These are phyloP conservation scores for Gobius niger DNA, from an alignment of 2,113 vertebrate species.

Conservation along the genomic window DNA sequence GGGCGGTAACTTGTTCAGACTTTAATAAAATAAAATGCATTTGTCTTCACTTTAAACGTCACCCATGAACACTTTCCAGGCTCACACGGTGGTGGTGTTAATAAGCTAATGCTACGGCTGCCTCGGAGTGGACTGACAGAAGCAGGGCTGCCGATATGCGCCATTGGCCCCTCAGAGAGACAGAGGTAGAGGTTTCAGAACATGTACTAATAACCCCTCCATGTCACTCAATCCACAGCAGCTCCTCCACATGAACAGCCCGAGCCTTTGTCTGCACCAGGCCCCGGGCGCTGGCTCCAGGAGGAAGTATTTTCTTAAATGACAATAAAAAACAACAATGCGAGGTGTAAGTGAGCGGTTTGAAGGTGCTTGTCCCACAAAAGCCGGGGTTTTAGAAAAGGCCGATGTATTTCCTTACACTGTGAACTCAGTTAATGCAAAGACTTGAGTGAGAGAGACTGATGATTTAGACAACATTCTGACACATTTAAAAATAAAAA, in stretches of 20 bases:
- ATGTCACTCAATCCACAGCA: slow-evolving; percentile 67
- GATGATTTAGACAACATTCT: too few species aligned
- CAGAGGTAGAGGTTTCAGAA: slow-evolving; percentile 57
- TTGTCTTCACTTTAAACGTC: too few species aligned
- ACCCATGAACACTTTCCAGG: too few species aligned
- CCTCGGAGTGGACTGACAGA: too few species aligned
- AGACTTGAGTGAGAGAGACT: too few species aligned
- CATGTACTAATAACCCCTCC: slow-evolving; percentile 61
- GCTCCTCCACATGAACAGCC: slow-evolving; percentile 45
- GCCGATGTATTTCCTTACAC: slow-evolving; percentile 33
- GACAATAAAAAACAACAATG: slow-evolving; percentile 71
- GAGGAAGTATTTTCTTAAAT: slow-evolving; percentile 73
- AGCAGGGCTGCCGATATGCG: too few species aligned
- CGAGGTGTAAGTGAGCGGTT: slow-evolving; percentile 63
- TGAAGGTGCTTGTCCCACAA: slow-evolving; percentile 65
- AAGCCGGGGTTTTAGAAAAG: slow-evolving; percentile 52
- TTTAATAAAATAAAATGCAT: too few species aligned
- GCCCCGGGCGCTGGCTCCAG: slow-evolving; percentile 48
- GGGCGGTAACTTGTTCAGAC: too few species aligned
- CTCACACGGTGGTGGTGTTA: too few species aligned
- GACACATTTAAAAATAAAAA: background rate
- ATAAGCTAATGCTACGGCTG: too few species aligned
- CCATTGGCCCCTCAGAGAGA: background rate
- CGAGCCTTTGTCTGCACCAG: slow-evolving; percentile 50
- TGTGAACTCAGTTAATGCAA: slow-evolving; percentile 6